phyloP scores from a whole-genome alignment of 2,888 invertebrate species.

The Ephialtes manifestator region DNA sequence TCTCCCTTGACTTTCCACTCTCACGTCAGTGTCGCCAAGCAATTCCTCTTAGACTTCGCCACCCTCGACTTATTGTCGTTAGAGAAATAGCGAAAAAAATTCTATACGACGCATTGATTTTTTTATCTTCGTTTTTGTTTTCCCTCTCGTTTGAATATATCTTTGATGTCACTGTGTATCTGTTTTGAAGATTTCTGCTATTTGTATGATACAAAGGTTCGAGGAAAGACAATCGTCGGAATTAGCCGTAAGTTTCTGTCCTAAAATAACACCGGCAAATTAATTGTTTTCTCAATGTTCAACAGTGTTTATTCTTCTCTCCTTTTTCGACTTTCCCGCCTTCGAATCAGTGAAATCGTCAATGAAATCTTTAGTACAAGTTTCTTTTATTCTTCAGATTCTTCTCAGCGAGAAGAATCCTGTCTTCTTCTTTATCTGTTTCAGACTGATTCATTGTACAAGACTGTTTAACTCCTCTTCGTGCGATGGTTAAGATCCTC shows the following conservation, averaged over 20 bases:
- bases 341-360: not conserved
- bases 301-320: not conserved
- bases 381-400: not conserved
- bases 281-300: constrained; percentile 7
- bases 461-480: constrained; percentile 39
- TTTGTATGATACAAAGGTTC: not conserved
- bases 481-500: constrained; percentile 47
- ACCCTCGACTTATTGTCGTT: constrained; percentile 3
- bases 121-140: not conserved
- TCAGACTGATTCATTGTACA: not conserved
- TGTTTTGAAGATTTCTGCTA: not conserved
- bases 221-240: not conserved
- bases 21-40: not conserved
- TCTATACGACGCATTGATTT: not conserved
- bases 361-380: not conserved
- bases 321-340: not conserved
- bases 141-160: not conserved
- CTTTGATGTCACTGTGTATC: constrained; percentile 17
- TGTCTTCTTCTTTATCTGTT: constrained; percentile 9
- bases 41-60: not conserved
- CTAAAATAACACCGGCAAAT: constrained; percentile 9
- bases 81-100: not conserved
- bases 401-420: constrained; percentile 33
- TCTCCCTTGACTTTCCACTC: constrained; percentile 15
- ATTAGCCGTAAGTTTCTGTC: not conserved